A percentile compares a stretch with the other conserved stretches of the same genome.
Conservation (phyloP, 2,888 invertebrate genomes). For the Lepidonotus clava region DNA sequence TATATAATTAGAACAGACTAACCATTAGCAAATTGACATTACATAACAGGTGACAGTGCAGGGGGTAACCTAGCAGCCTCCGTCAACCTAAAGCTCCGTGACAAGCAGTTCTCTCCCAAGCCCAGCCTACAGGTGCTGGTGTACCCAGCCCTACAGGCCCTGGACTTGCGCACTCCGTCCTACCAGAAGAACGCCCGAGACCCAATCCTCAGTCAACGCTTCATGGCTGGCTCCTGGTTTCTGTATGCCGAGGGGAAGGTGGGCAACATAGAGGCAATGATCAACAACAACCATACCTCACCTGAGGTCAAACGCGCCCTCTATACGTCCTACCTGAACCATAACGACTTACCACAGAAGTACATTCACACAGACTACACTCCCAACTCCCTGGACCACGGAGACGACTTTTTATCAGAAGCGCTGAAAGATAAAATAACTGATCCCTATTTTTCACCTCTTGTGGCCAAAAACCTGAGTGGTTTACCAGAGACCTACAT, state of each 20-base stretch:
- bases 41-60: constrained; percentile 60
- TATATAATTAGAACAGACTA: too few species aligned
- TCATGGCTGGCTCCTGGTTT: constrained; percentile 49
- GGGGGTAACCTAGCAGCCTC: constrained; percentile 58
- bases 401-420: neutral
- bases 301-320: neutral
- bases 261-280: neutral
- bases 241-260: constrained; percentile 24
- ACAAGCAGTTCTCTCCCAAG: neutral
- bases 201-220: constrained; percentile 12
- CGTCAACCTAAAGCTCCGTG: neutral
- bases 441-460: constrained; percentile 72
- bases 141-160: constrained; percentile 52
- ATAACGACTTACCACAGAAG: neutral
- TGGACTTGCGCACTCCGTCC: constrained; percentile 52
- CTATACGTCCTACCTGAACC: constrained; percentile 1
- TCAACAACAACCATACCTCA: constrained; percentile 26
- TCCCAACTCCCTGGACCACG: neutral
- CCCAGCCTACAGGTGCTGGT: constrained; percentile 35
- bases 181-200: constrained; percentile 32
- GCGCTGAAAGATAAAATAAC: neutral
- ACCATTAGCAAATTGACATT: too few species aligned
- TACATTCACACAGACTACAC: neutral
- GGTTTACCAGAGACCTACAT: constrained; percentile 69
- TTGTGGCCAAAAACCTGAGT: constrained; percentile 67